Evolutionary conservation across 2,797 vertebrate genomes (phyloP).

Genomic region (Vespertilio murinus): DNA sequence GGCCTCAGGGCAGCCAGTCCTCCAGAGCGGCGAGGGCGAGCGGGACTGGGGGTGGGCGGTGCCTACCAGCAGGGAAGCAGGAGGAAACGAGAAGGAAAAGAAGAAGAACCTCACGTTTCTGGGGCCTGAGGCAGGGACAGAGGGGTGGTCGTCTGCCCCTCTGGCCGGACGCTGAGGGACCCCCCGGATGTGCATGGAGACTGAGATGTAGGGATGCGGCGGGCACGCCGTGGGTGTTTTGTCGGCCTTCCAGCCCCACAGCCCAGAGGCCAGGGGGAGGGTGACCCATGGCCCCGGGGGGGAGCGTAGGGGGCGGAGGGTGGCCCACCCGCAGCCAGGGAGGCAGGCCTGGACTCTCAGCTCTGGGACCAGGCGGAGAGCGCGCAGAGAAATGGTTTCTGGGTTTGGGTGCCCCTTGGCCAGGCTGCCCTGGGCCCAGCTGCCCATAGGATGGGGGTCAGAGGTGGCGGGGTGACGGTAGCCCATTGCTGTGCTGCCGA

Average conservation of each 20-base stretch:
- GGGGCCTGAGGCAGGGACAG: neutral
- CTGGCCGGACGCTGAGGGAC: neutral
- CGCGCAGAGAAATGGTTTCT: neutral
- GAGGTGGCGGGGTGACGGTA: rapidly evolving
- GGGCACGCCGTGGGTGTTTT: neutral
- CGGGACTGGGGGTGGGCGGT: neutral
- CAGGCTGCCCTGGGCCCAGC: neutral
- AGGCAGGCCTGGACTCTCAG: neutral
- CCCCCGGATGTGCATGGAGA: neutral
- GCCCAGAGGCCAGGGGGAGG: neutral
- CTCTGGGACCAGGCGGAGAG: neutral
- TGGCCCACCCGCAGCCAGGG: neutral
- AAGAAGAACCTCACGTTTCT: neutral
- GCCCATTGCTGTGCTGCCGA: neutral
- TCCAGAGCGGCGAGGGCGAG: neutral
- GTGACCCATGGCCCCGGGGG: neutral
- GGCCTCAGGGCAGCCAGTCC: neutral
- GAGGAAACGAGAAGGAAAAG: neutral
- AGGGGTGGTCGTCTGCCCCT: neutral
- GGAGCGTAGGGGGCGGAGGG: neutral
- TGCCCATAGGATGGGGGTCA: neutral
- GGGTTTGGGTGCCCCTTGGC: neutral
- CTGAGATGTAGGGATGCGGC: neutral
- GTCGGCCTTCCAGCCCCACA: neutral
- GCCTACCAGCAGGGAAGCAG: neutral